Evolutionary conservation across 1,140 invertebrate genomes (phyloP), one percentile per base, ranked within the genome.

Genomic region (Prorops nasuta): DNA sequence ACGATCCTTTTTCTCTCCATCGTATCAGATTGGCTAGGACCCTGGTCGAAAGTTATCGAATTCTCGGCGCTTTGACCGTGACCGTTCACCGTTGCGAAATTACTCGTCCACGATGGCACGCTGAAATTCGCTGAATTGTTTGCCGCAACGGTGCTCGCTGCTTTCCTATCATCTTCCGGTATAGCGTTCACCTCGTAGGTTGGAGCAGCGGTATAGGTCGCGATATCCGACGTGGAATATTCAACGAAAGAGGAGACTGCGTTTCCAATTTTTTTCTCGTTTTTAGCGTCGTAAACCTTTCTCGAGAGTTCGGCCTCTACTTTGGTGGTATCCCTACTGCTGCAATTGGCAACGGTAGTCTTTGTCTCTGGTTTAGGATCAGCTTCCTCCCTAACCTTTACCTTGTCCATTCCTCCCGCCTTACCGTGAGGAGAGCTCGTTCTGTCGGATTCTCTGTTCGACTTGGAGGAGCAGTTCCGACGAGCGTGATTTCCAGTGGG

Each of bases 51-150:
- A 1, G 72, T 71, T 14, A 57, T 37, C 4, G 69, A 10, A 51
- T 64, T 66, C 37, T 68, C 71, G 18, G 66, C 64, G 14, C 17
- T 41, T 32, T 16, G 41, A 16, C 21, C 58, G 42, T 52, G 58
- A 20, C 54, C 56, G 12, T 44, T 60, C 4, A 69, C 63, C 0
- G 76, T 71, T 3, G 75, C 75, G 22, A 74, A 64, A n/a, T n/a
- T n/a, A 0, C 74, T 78, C 0, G 76, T 77, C 77, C 77, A 79
- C 1, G 76, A 79, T 7, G 75, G 43, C 21, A 79, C 77, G 42
- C 76, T 78, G 36, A 77, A 77, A 41, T 75, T 79, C 1, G 77
- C 76, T 8, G 70, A 67, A 51, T 74, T 76, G n/a, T 75, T 69
- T 22, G 74, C 75, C 20, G 72, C 64, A 1, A 72, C 73, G 1